These are phyloP conservation scores for Centrocercus urophasianus DNA, from an alignment of 2,113 vertebrate species.

Conservation along the genomic window DNA sequence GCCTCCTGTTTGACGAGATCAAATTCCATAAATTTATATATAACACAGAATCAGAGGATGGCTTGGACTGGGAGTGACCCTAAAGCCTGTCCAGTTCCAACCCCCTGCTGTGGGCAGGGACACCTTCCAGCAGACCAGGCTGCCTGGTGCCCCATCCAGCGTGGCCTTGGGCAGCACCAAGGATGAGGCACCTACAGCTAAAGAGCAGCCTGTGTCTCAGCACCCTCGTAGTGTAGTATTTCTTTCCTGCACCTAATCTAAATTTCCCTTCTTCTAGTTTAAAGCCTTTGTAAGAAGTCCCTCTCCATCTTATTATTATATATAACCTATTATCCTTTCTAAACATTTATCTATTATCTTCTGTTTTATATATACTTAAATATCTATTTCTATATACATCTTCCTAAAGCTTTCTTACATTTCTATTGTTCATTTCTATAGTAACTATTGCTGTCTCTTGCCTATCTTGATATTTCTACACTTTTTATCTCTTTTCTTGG, in stretches of 20 bases:
- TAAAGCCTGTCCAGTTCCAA: too few species aligned
- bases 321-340: background rate
- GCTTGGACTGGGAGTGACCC: too few species aligned
- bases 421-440: background rate
- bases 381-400: background rate
- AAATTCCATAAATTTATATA: background rate
- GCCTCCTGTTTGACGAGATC: background rate
- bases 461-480: slow-evolving; percentile 23
- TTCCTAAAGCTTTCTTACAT: background rate
- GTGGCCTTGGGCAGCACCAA: too few species aligned
- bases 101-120: too few species aligned
- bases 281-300: background rate
- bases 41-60: too few species aligned
- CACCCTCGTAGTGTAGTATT: too few species aligned
- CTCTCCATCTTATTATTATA: background rate
- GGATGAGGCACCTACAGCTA: too few species aligned
- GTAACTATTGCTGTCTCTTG: background rate
- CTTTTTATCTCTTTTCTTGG: slow-evolving; percentile 5
- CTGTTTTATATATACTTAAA: background rate
- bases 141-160: too few species aligned
- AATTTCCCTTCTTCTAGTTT: too few species aligned
- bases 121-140: too few species aligned
- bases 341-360: background rate
- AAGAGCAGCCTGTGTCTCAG: too few species aligned
- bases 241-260: too few species aligned